Evolutionary conservation across 2,797 vertebrate species (phyloP), one percentile per base, ranked within the genome.

Genomic region (Sebastes dallii): DNA sequence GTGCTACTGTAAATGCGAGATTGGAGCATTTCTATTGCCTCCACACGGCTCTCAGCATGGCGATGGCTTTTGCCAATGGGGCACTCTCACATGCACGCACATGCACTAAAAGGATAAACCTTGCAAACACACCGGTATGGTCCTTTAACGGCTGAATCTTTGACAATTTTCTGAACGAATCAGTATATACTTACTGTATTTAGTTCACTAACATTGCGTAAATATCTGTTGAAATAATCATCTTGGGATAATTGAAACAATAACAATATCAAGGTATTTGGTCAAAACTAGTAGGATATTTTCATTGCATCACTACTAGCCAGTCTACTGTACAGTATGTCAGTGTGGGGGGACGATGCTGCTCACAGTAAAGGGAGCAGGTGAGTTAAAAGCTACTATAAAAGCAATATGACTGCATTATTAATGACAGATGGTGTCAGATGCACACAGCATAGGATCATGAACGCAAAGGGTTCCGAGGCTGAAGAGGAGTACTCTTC

Each of bases 381-480:
- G 81, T 89, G 75, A 86, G 73, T 60, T 84, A 66, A 84, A 85
- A 83, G 75, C 58, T 75, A 65, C 59, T 72, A 75, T 82, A 79
- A 88, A 83, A 81, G 82, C 74, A 62, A 67, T 66, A 66, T 12
- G 72, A 22, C 54, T 90, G 68, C 61, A 89, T 89, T 91, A 89
- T 89, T 91, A 55, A 91, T 89, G 61, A 34, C 60, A 81, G 68
- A 87, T 74, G 75, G 85, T 78, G 81, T 72, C 75, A 72, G 65
- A 85, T 56, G 80, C 84, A 65, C 60, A 81, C 61, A 39, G 72
- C 13, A 72, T 13, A 32, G 34, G 65, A 68, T 81, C 60, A 73
- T 81, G 59, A 77, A 72, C 11, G 24, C 32, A 42, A 42, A 22
- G 29, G 46, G 25, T 11, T 42, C 24, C 29, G 73, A 46, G 18